A percentile compares a stretch with the other conserved stretches of the same genome.
Evolutionary conservation across 2,113 vertebrate species (phyloP).

Genomic region (Scytalopus superciliaris): DNA sequence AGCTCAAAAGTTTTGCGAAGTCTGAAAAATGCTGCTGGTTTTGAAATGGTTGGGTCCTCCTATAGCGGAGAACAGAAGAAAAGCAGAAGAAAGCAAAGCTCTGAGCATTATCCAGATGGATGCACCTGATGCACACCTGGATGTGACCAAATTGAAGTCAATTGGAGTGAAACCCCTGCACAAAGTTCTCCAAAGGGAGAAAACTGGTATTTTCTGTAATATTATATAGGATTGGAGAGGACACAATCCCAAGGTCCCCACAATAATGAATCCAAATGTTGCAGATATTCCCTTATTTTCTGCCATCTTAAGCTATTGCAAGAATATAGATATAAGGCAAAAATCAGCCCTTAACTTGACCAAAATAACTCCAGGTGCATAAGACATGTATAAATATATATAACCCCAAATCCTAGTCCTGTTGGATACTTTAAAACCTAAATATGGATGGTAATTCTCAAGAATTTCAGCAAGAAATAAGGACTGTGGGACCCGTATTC

Average conservation of each 20-base stretch:
- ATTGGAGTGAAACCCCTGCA: background rate
- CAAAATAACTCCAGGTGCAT: background rate
- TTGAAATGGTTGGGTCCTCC: background rate
- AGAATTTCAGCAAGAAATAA: background rate
- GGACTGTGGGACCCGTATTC: background rate
- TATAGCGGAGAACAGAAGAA: background rate
- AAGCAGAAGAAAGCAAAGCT: background rate
- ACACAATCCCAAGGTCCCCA: background rate
- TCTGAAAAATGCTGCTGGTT: background rate
- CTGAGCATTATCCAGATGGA: background rate
- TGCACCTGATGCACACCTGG: background rate
- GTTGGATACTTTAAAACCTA: background rate
- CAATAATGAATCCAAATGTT: fast-evolving
- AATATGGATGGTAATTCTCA: background rate
- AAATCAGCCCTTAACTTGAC: background rate
- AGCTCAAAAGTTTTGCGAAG: background rate
- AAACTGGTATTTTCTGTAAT: background rate
- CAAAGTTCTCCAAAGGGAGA: background rate
- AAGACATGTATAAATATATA: background rate
- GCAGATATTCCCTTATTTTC: background rate
- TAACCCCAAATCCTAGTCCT: background rate
- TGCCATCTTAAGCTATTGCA: background rate
- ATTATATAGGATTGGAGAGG: background rate
- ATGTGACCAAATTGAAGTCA: background rate
- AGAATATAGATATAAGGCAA: background rate